Percentiles rank a stretch among this genome's conserved stretches.
These are phyloP conservation scores for Chloromyia formosa DNA, from an alignment of 2,888 invertebrate species.

Conservation along the genomic window DNA sequence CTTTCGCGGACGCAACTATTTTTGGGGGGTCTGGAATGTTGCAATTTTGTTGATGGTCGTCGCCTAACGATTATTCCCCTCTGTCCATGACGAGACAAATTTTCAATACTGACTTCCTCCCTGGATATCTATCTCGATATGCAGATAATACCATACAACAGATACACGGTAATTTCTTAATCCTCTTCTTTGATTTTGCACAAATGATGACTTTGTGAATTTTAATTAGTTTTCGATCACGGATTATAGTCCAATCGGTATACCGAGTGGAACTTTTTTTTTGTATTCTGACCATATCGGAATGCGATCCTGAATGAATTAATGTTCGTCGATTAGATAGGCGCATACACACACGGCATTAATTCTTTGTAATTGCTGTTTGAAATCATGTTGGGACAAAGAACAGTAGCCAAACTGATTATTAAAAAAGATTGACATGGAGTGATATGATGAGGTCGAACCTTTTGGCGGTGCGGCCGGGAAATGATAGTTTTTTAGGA, in stretches of 20 bases:
- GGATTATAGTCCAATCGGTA: too few species aligned
- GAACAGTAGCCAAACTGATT: constrained; percentile 29
- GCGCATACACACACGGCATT: background rate
- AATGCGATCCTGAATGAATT: constrained; percentile 15
- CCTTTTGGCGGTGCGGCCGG: too few species aligned
- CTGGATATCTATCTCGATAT: background rate
- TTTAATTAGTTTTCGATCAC: constrained; percentile 25
- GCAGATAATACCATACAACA: too few species aligned
- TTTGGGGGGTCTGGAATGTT: constrained; percentile 43
- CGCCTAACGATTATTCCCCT: constrained; percentile 6
- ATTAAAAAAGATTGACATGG: constrained; percentile 4
- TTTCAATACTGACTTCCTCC: background rate
- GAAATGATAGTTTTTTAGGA: too few species aligned
- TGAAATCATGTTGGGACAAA: constrained; percentile 5
- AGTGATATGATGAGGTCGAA: too few species aligned
- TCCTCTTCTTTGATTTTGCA: background rate
- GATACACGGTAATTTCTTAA: background rate
- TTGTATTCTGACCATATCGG: background rate
- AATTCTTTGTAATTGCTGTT: constrained; percentile 24
- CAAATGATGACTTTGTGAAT: constrained; percentile 26
- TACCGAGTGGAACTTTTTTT: background rate
- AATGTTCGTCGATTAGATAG: constrained; percentile 31
- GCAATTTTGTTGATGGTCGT: constrained; percentile 14
- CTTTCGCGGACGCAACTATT: constrained; percentile 16
- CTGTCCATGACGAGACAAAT: background rate